Evolutionary conservation across 2,797 vertebrate species (phyloP), one percentile per base, ranked within the genome.

Genomic region (Myiotriccus ornatus): DNA sequence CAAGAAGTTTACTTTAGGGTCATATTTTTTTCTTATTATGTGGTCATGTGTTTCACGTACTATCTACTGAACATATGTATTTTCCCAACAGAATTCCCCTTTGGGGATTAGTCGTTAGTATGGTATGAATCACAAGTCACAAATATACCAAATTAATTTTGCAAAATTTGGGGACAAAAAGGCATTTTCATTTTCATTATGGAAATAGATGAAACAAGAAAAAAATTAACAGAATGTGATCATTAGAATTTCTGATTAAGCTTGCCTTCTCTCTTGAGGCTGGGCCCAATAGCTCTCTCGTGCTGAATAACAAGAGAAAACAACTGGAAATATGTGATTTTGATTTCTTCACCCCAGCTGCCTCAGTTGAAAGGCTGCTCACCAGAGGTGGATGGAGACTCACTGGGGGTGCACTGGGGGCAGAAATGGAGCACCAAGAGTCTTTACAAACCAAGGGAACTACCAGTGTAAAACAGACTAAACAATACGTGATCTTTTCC

Each of bases 321-420:
- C 0, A 74, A 14, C 8, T 28, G 23, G 34, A 80, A 64, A 59
- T 5, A 15, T 9, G 14, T 17, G 35, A 84, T 41, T 75, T 69
- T 73, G 43, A 35, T 35, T 78, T 57, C 13, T 46, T 12, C 9
- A 12, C 7, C 11, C 8, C 9, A 62, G 7, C 7, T 15, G 6
- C 23, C 37, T 43, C 12, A 55, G 44, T 3, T 12, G 28, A 65
- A 49, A 30, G 4, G 12, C n/a, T 32, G 37, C n/a, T 78, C 30
- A 50, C 3, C 18, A 62, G 28, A 10, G 8, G 13, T 28, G 7
- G 35, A 12, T 14, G 21, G 27, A 60, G 12, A 21, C 25, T 69
- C 30, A 32, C 8, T 9, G 2, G 17, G 11, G 22, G 14, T 30
- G 18, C 24, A 34, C 2, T 2, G 14, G 13, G 15, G 6, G 7